phyloP scores from a whole-genome alignment of 1,140 invertebrate genomes.

The Dryas iulia region DNA sequence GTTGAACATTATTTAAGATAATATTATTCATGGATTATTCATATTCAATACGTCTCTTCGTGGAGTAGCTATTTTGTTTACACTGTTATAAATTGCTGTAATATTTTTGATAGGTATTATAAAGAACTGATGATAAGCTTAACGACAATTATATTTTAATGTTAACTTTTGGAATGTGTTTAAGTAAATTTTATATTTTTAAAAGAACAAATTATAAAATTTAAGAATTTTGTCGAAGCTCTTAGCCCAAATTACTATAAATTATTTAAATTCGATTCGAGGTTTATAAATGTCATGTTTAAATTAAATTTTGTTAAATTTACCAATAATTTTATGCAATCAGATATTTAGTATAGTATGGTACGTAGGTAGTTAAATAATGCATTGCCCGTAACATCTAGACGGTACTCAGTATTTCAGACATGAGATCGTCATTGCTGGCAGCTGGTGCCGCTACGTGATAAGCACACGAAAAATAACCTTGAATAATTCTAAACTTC shows the following conservation, averaged over 20 bases:
- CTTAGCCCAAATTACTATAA: too few species aligned
- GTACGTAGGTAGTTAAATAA: neutral
- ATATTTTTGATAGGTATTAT: neutral
- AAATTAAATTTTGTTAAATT: neutral
- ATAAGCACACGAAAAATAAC: constrained; percentile 1
- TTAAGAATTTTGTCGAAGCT: too few species aligned
- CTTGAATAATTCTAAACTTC: neutral
- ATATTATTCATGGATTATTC: constrained; percentile 19
- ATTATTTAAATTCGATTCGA: too few species aligned
- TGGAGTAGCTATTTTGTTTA: neutral
- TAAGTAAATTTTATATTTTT: too few species aligned
- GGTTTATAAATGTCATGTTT: too few species aligned
- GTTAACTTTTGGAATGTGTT: too few species aligned
- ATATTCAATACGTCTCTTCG: constrained; percentile 6
- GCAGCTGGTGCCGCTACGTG: constrained; percentile 1
- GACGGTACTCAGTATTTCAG: neutral
- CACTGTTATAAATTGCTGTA: neutral
- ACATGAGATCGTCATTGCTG: constrained; percentile 1
- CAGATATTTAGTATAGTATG: too few species aligned
- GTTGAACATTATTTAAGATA: constrained; percentile 20
- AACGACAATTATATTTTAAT: too few species aligned
- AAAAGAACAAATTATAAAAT: too few species aligned
- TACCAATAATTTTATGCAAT: neutral
- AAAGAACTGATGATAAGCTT: neutral
- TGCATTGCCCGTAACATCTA: neutral